Percentiles rank a stretch among this genome's conserved stretches.
Evolutionary conservation across 2,113 vertebrate genomes (phyloP).

Genomic region (Sclerurus mexicanus): DNA sequence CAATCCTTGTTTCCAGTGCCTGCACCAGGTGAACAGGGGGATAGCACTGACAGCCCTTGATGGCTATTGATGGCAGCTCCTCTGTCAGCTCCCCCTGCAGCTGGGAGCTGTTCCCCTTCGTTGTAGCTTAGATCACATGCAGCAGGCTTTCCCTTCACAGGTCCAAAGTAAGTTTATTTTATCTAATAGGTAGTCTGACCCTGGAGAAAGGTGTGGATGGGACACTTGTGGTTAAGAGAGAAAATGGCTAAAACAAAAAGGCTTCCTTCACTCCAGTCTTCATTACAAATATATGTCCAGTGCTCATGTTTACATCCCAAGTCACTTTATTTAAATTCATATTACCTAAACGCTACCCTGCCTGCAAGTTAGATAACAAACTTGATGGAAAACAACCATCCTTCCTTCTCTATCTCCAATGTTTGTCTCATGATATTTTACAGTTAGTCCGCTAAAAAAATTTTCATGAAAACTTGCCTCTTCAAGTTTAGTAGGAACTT

Average conservation of each 20-base stretch:
- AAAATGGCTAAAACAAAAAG: constrained; percentile 16
- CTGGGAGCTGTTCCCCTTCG: neutral
- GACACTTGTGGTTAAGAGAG: neutral
- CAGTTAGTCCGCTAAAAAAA: constrained; percentile 36
- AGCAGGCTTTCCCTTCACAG: constrained; percentile 8
- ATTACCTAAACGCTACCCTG: constrained; percentile 44
- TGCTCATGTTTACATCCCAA: constrained; percentile 26
- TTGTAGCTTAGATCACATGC: neutral
- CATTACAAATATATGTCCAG: neutral
- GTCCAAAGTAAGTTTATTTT: neutral
- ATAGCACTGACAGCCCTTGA: constrained; percentile 2
- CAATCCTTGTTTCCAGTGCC: constrained; percentile 26
- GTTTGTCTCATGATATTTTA: constrained; percentile 17
- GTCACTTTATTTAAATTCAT: constrained; percentile 18
- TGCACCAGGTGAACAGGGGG: neutral
- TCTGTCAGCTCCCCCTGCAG: neutral
- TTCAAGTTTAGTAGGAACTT: constrained; percentile 5
- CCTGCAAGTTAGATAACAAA: neutral
- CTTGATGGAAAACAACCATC: neutral
- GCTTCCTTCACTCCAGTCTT: neutral
- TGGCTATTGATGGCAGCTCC: neutral
- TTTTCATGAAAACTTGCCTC: neutral
- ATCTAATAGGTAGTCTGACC: constrained; percentile 3
- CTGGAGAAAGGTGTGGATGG: neutral
- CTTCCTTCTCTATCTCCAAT: neutral